Percentiles rank a stretch among this genome's conserved stretches.
phyloP scores from a whole-genome alignment of 2,797 vertebrate species.

The Anisognathus igniventris region DNA sequence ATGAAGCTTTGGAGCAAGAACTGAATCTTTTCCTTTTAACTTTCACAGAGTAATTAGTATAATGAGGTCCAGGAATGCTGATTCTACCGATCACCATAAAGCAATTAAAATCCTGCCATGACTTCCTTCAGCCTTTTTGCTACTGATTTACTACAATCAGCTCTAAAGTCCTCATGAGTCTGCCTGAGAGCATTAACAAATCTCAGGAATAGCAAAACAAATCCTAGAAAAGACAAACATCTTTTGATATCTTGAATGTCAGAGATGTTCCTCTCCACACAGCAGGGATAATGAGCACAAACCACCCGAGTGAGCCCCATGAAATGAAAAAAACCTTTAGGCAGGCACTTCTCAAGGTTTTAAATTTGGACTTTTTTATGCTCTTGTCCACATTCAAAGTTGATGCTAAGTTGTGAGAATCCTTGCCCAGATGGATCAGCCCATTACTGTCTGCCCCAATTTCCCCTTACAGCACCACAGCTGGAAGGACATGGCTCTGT shows the following conservation, averaged over 20 bases:
- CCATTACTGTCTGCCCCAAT: background rate
- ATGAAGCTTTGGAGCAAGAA: background rate
- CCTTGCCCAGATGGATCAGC: background rate
- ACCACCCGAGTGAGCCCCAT: background rate
- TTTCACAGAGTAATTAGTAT: background rate
- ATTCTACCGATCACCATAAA: fast-evolving
- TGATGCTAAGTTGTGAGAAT: background rate
- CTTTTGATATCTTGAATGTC: background rate
- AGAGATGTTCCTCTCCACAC: background rate
- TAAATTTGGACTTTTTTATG: background rate
- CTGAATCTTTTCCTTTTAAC: background rate
- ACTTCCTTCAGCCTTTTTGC: background rate
- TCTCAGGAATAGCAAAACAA: background rate
- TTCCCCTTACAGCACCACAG: background rate
- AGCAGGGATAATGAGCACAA: background rate
- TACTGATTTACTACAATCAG: background rate
- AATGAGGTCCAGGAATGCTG: background rate
- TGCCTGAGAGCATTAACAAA: background rate
- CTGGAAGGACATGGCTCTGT: background rate
- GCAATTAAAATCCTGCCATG: background rate
- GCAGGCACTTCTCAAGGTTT: background rate
- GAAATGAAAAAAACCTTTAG: background rate
- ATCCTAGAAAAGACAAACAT: background rate
- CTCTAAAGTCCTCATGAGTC: background rate
- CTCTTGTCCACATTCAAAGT: background rate